Evolutionary conservation across 2,797 vertebrate species (phyloP).

Genomic region (Gobio occitaniae): DNA sequence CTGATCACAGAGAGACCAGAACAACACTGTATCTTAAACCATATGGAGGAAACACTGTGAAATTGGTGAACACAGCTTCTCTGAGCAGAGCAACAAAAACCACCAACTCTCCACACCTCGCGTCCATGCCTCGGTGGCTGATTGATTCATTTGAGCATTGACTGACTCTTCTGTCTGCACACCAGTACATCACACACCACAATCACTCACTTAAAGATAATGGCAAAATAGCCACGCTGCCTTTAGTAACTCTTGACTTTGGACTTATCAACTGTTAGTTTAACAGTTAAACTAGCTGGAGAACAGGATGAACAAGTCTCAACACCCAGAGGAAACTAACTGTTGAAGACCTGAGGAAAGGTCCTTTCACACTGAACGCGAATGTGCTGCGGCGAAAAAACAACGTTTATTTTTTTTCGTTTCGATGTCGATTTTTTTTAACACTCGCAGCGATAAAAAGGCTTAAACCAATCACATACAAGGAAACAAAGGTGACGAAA

Average conservation of each 20-base stretch:
- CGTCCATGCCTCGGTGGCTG: constrained; percentile 52
- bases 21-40: constrained; percentile 44
- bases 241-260: constrained; percentile 8
- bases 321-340: background rate
- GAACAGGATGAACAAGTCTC: background rate
- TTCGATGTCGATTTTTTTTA: too few species aligned
- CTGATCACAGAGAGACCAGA: constrained; percentile 23
- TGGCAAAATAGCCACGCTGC: constrained; percentile 4
- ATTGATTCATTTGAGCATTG: constrained; percentile 60
- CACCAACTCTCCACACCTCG: background rate
- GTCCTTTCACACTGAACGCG: too few species aligned
- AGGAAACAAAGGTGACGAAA: too few species aligned
- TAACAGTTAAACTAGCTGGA: background rate
- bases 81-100: constrained; percentile 9
- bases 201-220: constrained; percentile 32
- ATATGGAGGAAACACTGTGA: constrained; percentile 18
- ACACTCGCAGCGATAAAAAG: too few species aligned
- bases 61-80: constrained; percentile 25
- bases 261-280: constrained; percentile 24
- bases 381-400: too few species aligned
- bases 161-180: constrained; percentile 38
- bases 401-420: too few species aligned
- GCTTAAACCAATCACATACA: too few species aligned
- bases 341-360: background rate
- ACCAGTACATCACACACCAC: constrained; percentile 14